These are phyloP conservation scores for Henricia sp. DNA, from an alignment of 53 echinoderm and acorn worm species.

Conservation along the genomic window DNA sequence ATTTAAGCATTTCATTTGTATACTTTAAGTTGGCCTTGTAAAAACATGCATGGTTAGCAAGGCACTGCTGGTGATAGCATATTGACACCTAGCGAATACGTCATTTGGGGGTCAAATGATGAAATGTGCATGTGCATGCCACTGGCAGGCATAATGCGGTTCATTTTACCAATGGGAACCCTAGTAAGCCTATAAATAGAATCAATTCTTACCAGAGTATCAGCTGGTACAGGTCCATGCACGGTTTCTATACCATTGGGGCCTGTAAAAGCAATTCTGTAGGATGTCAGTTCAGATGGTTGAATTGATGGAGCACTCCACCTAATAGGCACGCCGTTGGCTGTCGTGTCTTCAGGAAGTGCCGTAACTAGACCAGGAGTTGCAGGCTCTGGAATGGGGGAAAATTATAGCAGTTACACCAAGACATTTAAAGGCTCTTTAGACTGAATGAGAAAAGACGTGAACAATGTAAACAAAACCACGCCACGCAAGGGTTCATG, in stretches of 20 bases:
- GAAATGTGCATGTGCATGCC: neutral
- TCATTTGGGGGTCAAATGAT: neutral
- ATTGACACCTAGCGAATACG: no score
- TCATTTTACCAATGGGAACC: no score
- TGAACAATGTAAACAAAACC: no score
- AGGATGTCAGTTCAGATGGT: conserved; percentile 4
- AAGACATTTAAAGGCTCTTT: no score
- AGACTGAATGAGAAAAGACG: no score
- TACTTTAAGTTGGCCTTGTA: no score
- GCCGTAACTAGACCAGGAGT: conserved; percentile 7
- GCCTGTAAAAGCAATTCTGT: conserved; percentile 19
- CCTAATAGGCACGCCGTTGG: conserved; percentile 6
- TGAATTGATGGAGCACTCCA: conserved; percentile 9
- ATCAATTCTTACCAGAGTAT: conserved; percentile 10
- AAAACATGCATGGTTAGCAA: no score
- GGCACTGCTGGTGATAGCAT: no score
- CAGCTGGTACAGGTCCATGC: neutral
- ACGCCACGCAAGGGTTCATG: no score
- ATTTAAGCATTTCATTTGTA: no score
- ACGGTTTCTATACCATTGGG: conserved; percentile 26
- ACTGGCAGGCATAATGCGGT: no score
- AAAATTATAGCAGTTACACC: no score
- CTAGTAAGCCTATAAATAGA: neutral
- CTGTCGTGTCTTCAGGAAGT: neutral
- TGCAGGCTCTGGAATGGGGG: conserved; percentile 26